Conservation (phyloP, 2,113 vertebrate genomes). For the Tapirus terrestris region DNA sequence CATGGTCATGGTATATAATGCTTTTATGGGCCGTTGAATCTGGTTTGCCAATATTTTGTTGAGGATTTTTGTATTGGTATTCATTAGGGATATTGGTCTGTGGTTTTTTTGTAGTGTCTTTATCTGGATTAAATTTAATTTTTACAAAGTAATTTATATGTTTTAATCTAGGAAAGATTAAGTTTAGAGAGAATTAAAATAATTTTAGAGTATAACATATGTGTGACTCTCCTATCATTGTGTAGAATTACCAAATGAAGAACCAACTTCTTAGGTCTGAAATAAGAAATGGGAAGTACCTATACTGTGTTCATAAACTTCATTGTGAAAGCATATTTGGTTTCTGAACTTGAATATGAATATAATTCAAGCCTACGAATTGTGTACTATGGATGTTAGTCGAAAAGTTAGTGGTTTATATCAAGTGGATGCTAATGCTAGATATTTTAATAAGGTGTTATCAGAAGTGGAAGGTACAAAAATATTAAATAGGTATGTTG, state of each 20-base stretch:
- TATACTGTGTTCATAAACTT: neutral
- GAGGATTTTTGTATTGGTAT: constrained; percentile 1
- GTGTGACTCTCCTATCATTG: neutral
- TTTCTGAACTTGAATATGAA: constrained; percentile 29
- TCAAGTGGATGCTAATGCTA: constrained; percentile 23
- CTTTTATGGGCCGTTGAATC: neutral
- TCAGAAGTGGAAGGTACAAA: neutral
- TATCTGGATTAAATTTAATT: constrained; percentile 16
- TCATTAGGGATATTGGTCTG: neutral
- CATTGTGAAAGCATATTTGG: constrained; percentile 3
- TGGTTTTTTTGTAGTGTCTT: neutral
- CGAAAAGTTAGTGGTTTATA: constrained; percentile 16
- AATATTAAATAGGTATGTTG: neutral
- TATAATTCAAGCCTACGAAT: neutral
- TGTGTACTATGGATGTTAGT: neutral
- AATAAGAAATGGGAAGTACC: constrained; percentile 15
- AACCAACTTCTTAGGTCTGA: constrained; percentile 11
- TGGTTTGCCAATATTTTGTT: constrained; percentile 40
- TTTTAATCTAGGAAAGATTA: constrained; percentile 2
- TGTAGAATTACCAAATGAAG: constrained; percentile 9
- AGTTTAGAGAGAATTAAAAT: neutral
- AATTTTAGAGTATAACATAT: neutral
- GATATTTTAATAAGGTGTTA: constrained; percentile 40
- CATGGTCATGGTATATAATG: neutral
- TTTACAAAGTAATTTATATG: neutral